Percentiles rank a stretch among this genome's conserved stretches.
Evolutionary conservation across 2,113 vertebrate genomes (phyloP).

Genomic region (Carassius carassius): DNA sequence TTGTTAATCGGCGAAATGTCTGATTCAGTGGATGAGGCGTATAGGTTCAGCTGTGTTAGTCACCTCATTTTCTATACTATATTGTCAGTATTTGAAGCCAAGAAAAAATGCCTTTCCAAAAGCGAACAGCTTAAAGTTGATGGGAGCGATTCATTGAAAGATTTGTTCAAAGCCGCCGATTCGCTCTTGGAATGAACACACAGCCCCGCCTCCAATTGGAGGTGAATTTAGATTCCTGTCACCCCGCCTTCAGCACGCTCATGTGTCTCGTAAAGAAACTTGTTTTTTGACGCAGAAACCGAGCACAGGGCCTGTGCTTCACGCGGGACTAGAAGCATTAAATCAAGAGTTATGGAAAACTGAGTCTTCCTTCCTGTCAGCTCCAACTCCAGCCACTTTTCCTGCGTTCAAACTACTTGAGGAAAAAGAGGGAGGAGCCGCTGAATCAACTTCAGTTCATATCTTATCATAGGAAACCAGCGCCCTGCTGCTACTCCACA

Average conservation of each 20-base stretch:
- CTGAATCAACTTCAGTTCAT: not conserved
- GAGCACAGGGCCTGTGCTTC: not conserved
- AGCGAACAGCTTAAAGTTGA: not conserved
- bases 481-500: not conserved
- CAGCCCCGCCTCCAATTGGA: conserved; percentile 39
- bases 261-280: not conserved
- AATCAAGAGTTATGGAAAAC: not conserved
- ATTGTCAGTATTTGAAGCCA: not conserved
- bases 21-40: too few relatives aligned
- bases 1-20: not conserved
- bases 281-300: not conserved
- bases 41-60: too few relatives aligned
- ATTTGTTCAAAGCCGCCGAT: not conserved
- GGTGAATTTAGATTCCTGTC: conserved; percentile 3
- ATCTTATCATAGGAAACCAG: conserved; percentile 28
- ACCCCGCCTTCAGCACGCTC: conserved; percentile 51
- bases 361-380: not conserved
- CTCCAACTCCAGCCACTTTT: not conserved
- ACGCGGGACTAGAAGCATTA: not conserved
- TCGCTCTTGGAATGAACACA: not conserved
- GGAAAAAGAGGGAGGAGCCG: conserved; percentile 30
- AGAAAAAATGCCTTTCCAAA: not conserved
- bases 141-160: not conserved
- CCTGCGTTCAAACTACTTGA: not conserved
- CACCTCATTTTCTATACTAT: too few relatives aligned